Evolutionary conservation across 2,113 vertebrate genomes (phyloP).

Genomic region (Tonatia bakeri): DNA sequence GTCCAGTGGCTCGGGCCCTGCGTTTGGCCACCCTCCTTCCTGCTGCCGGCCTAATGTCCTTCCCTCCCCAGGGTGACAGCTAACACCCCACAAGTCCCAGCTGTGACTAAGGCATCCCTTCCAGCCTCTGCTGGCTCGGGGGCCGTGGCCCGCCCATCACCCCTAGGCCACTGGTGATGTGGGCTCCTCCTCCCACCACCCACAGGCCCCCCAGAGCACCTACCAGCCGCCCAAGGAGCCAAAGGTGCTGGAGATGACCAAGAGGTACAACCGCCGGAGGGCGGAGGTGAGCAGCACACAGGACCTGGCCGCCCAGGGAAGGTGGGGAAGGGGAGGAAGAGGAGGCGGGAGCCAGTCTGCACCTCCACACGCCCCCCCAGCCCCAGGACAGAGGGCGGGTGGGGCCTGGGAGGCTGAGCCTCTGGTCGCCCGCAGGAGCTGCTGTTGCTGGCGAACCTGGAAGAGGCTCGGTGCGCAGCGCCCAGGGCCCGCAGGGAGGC

Average conservation of each 20-base stretch:
- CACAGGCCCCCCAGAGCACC: conserved; percentile 86
- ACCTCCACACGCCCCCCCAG: fast-evolving
- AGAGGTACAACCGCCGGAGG: conserved; percentile 81
- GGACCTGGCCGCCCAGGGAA: neutral
- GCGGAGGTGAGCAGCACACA: conserved; percentile 81
- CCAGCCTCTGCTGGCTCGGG: neutral
- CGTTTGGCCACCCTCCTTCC: neutral
- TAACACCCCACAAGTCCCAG: neutral
- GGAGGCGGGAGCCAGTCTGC: fast-evolving
- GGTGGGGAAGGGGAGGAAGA: too few species aligned
- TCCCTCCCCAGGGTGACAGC: fast-evolving
- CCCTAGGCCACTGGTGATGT: fast-evolving
- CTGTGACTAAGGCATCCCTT: too few species aligned
- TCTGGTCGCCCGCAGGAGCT: conserved; percentile 10
- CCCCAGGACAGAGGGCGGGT: too few species aligned
- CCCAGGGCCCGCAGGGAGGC: neutral
- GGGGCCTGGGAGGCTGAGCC: neutral
- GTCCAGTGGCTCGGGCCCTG: neutral
- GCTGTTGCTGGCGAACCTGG: conserved; percentile 26
- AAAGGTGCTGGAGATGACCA: conserved; percentile 82
- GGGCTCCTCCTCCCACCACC: neutral
- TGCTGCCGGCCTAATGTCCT: too few species aligned
- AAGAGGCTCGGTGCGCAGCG: conserved; percentile 52
- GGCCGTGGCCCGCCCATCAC: neutral
- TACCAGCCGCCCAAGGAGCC: conserved; percentile 85